Conservation (phyloP, 2,797 vertebrate genomes). For the Menidia menidia region DNA sequence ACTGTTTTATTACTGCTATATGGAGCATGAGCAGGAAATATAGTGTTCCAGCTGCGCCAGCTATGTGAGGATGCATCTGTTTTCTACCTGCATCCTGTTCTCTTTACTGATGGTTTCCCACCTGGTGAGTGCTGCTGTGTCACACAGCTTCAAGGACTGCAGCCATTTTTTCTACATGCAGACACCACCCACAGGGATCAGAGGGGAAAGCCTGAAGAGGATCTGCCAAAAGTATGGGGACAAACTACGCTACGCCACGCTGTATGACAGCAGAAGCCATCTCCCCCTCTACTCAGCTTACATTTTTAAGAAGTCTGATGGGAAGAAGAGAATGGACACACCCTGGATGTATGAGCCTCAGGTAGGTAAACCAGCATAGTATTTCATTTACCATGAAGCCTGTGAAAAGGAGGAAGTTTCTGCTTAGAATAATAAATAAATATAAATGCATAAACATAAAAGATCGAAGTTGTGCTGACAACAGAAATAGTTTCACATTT, state of each 20-base stretch:
- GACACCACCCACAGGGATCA: conserved; percentile 67
- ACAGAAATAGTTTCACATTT: neutral
- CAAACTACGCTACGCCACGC: conserved; percentile 71
- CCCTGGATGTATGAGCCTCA: conserved; percentile 85
- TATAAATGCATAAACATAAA: too few species aligned
- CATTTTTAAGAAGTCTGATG: conserved; percentile 80
- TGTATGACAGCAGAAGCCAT: conserved; percentile 70
- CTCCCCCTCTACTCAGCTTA: conserved; percentile 80
- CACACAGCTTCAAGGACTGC: conserved; percentile 76
- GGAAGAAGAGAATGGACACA: conserved; percentile 76
- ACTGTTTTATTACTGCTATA: neutral
- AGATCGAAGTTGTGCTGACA: neutral
- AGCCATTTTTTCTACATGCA: conserved; percentile 78
- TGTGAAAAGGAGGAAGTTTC: neutral
- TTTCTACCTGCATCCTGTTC: conserved; percentile 43
- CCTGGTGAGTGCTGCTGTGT: conserved; percentile 59
- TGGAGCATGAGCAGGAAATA: conserved; percentile 7
- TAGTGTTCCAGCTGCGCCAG: neutral
- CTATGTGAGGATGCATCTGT: conserved; percentile 52
- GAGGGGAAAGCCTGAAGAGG: conserved; percentile 47
- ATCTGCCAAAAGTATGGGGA: conserved; percentile 80
- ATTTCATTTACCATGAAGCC: neutral
- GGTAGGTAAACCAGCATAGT: conserved; percentile 52
- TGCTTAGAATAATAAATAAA: too few species aligned
- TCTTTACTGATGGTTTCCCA: conserved; percentile 36